phyloP scores from a whole-genome alignment of 1,140 invertebrate species.

The Stegodyphus dumicola region DNA sequence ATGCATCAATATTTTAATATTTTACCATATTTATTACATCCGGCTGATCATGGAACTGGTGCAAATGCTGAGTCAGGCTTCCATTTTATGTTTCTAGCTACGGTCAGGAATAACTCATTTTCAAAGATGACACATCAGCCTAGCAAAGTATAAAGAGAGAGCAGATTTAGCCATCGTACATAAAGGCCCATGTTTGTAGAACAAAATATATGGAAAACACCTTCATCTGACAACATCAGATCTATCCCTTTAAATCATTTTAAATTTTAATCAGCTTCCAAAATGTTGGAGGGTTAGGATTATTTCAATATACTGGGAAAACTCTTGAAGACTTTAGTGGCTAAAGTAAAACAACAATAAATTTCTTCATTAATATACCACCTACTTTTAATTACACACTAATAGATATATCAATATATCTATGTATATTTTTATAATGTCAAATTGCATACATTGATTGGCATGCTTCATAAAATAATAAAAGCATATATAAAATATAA shows the following conservation, averaged over 20 bases:
- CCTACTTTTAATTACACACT: too few species aligned
- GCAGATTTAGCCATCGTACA: conserved; percentile 18
- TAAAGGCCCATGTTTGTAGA: background rate
- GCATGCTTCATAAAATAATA: too few species aligned
- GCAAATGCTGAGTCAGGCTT: conserved; percentile 11
- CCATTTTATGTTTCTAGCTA: conserved; percentile 9
- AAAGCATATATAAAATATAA: too few species aligned
- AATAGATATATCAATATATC: too few species aligned
- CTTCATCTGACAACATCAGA: background rate
- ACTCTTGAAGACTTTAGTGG: too few species aligned
- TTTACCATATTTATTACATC: conserved; percentile 46
- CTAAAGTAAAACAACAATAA: too few species aligned
- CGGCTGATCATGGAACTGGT: background rate
- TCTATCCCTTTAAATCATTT: background rate
- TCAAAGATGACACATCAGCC: conserved; percentile 16
- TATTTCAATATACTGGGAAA: too few species aligned
- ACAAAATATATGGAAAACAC: background rate
- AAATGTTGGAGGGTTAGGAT: conserved; percentile 54
- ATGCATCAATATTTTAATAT: conserved; percentile 45
- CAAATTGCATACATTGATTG: too few species aligned
- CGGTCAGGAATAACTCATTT: conserved; percentile 17
- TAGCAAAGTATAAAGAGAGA: conserved; percentile 48
- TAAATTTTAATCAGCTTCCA: conserved; percentile 46
- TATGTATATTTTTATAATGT: too few species aligned
- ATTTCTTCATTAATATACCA: too few species aligned